Percentiles rank a stretch among this genome's conserved stretches.
Evolutionary conservation across 2,888 invertebrate species (phyloP).

Genomic region (Cheilosia pagana): DNA sequence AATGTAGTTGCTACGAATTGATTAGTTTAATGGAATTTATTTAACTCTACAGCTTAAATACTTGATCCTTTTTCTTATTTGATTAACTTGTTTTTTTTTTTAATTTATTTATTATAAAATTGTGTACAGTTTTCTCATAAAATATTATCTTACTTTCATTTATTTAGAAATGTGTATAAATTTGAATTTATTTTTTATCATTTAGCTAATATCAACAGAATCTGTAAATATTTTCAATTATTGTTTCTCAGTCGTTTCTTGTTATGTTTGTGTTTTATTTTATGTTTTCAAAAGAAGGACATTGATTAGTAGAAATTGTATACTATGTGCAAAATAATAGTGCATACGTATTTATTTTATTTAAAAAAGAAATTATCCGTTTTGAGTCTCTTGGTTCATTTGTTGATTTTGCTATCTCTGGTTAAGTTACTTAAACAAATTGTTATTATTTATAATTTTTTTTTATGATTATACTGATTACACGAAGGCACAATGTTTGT

Average conservation of each 20-base stretch:
- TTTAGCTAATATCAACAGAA: constrained; percentile 54
- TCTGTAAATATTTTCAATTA: constrained; percentile 64
- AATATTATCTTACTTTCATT: constrained; percentile 39
- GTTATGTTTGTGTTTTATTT: constrained; percentile 4
- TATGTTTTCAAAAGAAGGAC: not conserved
- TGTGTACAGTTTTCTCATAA: constrained; percentile 71
- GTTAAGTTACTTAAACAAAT: constrained; percentile 10
- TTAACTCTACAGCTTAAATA: not conserved
- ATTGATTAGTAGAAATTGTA: not conserved
- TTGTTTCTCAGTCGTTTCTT: constrained; percentile 68
- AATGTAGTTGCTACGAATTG: constrained; percentile 1
- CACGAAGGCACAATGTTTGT: constrained; percentile 68
- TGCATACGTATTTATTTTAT: not conserved
- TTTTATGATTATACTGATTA: constrained; percentile 69
- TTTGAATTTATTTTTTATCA: constrained; percentile 6
- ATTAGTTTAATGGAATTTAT: not conserved
- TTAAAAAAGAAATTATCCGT: not conserved
- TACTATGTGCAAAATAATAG: not conserved
- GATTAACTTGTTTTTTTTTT: not conserved
- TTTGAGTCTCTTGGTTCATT: constrained; percentile 52
- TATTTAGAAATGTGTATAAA: not conserved
- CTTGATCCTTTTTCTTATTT: not conserved
- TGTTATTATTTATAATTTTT: constrained; percentile 14
- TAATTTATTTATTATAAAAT: constrained; percentile 47
- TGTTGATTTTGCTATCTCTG: constrained; percentile 30